phyloP scores from a whole-genome alignment of 2,113 vertebrate genomes.

The Mohoua ochrocephala region DNA sequence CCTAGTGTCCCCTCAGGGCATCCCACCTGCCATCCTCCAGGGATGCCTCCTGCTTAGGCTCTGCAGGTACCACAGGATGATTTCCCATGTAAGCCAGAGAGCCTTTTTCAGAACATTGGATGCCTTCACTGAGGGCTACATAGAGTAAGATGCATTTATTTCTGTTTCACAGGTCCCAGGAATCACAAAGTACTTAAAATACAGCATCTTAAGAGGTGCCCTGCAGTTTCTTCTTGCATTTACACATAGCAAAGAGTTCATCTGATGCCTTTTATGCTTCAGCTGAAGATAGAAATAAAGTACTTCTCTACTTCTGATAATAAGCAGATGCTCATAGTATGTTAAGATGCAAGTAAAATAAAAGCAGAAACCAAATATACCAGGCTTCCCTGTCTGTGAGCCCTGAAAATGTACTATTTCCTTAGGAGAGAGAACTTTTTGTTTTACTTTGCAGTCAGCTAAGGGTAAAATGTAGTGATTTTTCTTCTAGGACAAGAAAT shows the following conservation, averaged over 20 bases:
- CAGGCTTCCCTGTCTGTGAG: not conserved
- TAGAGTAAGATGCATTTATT: not conserved
- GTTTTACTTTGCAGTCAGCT: not conserved
- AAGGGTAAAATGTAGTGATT: not conserved
- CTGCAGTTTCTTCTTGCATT: not conserved
- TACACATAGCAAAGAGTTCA: not conserved
- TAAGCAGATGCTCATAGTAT: not conserved
- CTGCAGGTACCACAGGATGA: not conserved
- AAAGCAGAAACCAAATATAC: not conserved
- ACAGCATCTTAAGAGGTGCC: not conserved
- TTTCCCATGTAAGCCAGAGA: not conserved
- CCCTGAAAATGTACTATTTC: not conserved
- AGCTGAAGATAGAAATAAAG: not conserved
- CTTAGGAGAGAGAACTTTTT: not conserved
- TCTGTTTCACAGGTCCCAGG: not conserved
- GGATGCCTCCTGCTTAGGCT: not conserved
- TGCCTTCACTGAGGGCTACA: not conserved
- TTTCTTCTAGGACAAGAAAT: not conserved
- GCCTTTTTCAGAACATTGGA: not conserved
- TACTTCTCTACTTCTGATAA: not conserved
- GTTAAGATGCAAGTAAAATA: not conserved
- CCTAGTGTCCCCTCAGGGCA: not conserved
- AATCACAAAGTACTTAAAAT: not conserved
- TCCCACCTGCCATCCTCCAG: not conserved
- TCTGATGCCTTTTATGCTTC: not conserved